Base-by-base conservation (phyloP, 2,797 vertebrate species). In the Triplophysa bombifrons region DNA sequence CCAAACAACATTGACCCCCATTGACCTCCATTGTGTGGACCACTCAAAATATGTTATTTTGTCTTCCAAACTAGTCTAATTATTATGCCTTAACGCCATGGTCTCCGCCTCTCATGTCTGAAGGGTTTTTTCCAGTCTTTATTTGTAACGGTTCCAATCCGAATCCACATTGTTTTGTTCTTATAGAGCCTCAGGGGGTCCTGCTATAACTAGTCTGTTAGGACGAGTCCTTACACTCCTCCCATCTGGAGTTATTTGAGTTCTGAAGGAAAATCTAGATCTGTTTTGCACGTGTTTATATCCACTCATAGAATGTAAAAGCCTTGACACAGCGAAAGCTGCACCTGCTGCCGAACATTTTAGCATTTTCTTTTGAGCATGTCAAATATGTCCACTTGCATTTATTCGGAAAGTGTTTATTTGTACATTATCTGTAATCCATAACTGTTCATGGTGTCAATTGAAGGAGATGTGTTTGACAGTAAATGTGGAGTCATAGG, bases 151-250 rank as follows among this genome's bases (percentile, higher is more conserved):
- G 63, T 44, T 51, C 41, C 74, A 63, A 65, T 76, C 27, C 25
- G n/a, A 78, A 56, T 64, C 75, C 66, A 11, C 70, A 81, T 78
- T 81, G 74, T 74, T 78, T 72, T 80, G 55, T 46, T 73, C 69
- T 81, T 27, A 67, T 64, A 50, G 53, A 63, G 20, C 20, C 30
- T 56, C 44, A 30, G 53, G 55, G 30, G 46, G 63, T 72, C 30
- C 44, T 72, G 61, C 68, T 56, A 20, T 75, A 72, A 82, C 70
- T 53, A 72, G 41, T 72, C 74, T 83, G 68, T 76, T 79, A 75
- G 38, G 20, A 66, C 17, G 9, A 76, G 6, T 66, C 68, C 64
- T 68, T 51, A 75, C 38, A 71, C 65, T 66, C 38, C 58, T 27
- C 16, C 50, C 66, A 34, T 83, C 55, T 55, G 72, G 22, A 48